phyloP scores from a whole-genome alignment of 2,113 vertebrate genomes.

The Pseudorasbora parva region DNA sequence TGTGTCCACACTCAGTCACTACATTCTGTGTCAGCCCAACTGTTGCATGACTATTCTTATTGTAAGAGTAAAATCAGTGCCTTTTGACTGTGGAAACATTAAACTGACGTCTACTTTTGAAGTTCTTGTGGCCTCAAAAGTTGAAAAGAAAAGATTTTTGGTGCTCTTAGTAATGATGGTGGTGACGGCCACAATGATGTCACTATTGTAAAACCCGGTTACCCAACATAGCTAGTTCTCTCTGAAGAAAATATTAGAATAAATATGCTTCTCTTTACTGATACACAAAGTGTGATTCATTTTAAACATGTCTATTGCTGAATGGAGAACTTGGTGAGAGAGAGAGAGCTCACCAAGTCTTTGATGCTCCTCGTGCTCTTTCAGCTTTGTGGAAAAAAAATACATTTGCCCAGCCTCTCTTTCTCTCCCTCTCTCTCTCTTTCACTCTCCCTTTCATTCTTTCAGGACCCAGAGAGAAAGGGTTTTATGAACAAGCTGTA shows the following conservation, averaged over 20 bases:
- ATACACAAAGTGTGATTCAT: conserved; percentile 72
- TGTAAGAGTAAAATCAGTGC: not conserved
- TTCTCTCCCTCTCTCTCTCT: conserved; percentile 60
- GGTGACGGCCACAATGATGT: conserved; percentile 51
- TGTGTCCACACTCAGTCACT: conserved; percentile 41
- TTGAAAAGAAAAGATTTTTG: conserved; percentile 66
- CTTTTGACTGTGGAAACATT: conserved; percentile 11
- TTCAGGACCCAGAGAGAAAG: conserved; percentile 93
- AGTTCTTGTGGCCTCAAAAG: conserved; percentile 56
- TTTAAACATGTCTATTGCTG: conserved; percentile 73
- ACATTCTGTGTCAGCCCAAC: conserved; percentile 57
- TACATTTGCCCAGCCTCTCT: conserved; percentile 70
- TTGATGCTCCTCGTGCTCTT: conserved; percentile 71
- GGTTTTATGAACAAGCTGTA: conserved; percentile 98
- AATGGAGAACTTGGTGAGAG: conserved; percentile 63
- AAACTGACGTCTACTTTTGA: conserved; percentile 4
- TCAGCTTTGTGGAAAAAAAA: conserved; percentile 66
- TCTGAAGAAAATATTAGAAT: conserved; percentile 61
- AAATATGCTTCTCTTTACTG: conserved; percentile 49
- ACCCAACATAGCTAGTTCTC: conserved; percentile 61
- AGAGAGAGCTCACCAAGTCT: conserved; percentile 73
- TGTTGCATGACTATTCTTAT: conserved; percentile 72
- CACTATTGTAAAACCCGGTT: conserved; percentile 70
- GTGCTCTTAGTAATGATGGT: conserved; percentile 69
- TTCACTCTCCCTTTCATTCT: conserved; percentile 57